Conservation (phyloP, 2,113 vertebrate species). For the Ctenomys sociabilis region DNA sequence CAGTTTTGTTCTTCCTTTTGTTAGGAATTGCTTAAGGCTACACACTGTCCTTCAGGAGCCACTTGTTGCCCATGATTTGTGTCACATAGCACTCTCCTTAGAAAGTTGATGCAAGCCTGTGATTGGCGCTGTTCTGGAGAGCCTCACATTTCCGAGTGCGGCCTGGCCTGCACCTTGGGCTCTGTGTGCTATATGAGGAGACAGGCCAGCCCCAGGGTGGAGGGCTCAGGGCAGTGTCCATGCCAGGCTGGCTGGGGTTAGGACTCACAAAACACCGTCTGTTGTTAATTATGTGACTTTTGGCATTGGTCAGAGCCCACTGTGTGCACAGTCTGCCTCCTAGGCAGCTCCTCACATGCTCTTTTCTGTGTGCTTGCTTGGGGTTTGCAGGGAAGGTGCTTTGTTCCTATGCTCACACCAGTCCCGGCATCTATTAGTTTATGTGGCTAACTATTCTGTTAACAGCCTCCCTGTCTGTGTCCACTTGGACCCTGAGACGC, state of each 20-base stretch:
- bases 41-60: fast-evolving
- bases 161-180: fast-evolving
- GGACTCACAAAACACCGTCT: fast-evolving
- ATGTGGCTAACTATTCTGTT: not conserved
- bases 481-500: not conserved
- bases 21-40: fast-evolving
- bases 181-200: fast-evolving
- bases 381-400: not conserved
- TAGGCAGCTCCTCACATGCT: fast-evolving
- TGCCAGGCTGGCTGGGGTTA: no score
- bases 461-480: not conserved
- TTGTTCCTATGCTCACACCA: fast-evolving
- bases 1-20: fast-evolving
- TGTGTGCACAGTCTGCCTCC: fast-evolving
- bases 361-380: not conserved
- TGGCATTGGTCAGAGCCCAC: fast-evolving
- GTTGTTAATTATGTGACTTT: fast-evolving
- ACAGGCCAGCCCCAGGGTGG: not conserved
- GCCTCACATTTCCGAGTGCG: fast-evolving
- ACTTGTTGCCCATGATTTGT: fast-evolving
- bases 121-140: not conserved
- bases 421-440: fast-evolving
- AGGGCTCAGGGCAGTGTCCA: fast-evolving
- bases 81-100: fast-evolving
- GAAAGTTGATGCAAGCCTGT: fast-evolving